These are phyloP conservation scores for Dasypus novemcinctus DNA, from an alignment of 2,113 vertebrate genomes.

Conservation along the genomic window DNA sequence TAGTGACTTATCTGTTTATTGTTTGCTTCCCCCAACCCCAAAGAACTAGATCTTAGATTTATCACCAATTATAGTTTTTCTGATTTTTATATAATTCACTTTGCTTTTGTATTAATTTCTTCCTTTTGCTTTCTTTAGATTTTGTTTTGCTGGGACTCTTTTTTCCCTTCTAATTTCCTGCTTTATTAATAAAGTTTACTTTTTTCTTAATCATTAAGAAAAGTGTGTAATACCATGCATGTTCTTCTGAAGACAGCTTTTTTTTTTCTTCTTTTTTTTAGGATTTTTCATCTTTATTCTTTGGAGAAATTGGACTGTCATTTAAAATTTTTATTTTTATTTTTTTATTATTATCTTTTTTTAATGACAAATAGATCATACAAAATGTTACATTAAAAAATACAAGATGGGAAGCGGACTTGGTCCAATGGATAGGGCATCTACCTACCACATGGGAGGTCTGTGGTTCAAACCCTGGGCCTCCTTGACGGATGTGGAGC, in stretches of 20 bases:
- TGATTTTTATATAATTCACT: neutral
- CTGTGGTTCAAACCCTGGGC: too few relatives aligned
- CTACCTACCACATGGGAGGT: too few relatives aligned
- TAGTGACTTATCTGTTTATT: neutral
- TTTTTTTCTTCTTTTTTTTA: too few relatives aligned
- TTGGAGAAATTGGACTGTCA: too few relatives aligned
- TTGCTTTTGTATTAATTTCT: constrained; percentile 8
- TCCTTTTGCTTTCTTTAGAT: neutral
- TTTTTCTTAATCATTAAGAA: neutral
- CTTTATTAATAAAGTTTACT: constrained; percentile 1
- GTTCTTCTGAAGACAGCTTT: neutral
- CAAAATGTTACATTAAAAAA: too few relatives aligned
- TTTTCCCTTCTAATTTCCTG: neutral
- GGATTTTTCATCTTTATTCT: too few relatives aligned
- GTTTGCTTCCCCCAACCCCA: neutral
- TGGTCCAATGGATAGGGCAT: too few relatives aligned
- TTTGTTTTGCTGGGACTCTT: neutral
- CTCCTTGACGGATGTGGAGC: too few relatives aligned
- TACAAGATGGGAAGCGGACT: too few relatives aligned
- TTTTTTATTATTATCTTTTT: too few relatives aligned
- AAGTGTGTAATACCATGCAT: neutral
- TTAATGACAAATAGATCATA: too few relatives aligned
- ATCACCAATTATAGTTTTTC: neutral
- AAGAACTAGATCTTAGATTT: constrained; percentile 23
- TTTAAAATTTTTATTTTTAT: too few relatives aligned